Conservation (phyloP, 53 echinoderm and acorn worm species). For the Astropecten irregularis region DNA sequence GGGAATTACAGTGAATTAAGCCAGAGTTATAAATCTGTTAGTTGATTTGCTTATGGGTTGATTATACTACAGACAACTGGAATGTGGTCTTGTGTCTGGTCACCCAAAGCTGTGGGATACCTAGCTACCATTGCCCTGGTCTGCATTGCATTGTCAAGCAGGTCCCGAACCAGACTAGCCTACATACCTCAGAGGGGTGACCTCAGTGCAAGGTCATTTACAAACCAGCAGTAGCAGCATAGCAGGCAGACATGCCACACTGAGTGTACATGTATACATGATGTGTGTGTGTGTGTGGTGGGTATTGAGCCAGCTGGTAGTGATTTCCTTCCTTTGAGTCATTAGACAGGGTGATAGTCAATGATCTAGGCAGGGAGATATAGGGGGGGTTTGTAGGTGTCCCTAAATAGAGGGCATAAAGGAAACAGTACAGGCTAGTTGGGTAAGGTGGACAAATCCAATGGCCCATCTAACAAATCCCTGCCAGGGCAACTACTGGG, state of each 20-base stretch:
- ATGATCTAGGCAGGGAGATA: neutral
- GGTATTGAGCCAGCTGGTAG: slow-evolving; percentile 2
- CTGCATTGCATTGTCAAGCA: too few species aligned
- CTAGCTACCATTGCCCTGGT: too few species aligned
- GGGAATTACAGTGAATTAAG: slow-evolving; percentile 15
- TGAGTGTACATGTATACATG: neutral
- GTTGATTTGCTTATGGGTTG: slow-evolving; percentile 36
- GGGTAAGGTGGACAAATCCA: neutral
- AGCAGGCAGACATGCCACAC: too few species aligned
- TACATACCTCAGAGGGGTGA: slow-evolving; percentile 21
- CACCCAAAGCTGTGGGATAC: too few species aligned
- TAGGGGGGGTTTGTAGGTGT: neutral
- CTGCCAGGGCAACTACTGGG: too few species aligned
- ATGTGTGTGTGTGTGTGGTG: too few species aligned
- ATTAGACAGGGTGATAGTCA: neutral
- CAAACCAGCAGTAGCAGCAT: neutral
- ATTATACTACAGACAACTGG: slow-evolving; percentile 40
- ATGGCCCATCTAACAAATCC: too few species aligned
- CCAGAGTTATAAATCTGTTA: slow-evolving; percentile 47
- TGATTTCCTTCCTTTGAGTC: slow-evolving; percentile 37
- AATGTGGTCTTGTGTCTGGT: slow-evolving; percentile 16
- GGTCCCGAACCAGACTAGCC: slow-evolving; percentile 40
- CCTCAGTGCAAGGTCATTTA: slow-evolving; percentile 38
- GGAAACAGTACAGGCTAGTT: neutral
- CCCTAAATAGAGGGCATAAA: neutral